Conservation (phyloP, 2,797 vertebrate species). For the Micropoecilia bifurca region DNA sequence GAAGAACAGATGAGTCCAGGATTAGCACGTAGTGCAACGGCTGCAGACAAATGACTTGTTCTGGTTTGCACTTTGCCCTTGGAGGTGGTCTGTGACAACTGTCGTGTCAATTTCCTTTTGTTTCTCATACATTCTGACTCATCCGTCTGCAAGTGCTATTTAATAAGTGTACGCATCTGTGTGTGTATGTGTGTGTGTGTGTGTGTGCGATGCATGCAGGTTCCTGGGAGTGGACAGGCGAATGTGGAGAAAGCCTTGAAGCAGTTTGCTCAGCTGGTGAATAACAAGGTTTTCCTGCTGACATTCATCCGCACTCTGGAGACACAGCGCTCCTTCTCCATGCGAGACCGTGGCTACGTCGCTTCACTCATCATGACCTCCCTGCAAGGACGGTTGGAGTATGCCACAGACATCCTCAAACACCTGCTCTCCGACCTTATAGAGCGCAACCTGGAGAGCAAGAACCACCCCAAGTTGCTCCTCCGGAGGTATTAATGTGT, state of each 20-base stretch:
- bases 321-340: conserved; percentile 95
- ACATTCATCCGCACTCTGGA: conserved; percentile 96
- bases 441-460: conserved; percentile 95
- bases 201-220: conserved; percentile 73
- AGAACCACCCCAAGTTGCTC: conserved; percentile 96
- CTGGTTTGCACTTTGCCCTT: conserved; percentile 9
- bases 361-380: conserved; percentile 97
- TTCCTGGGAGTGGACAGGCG: conserved; percentile 91
- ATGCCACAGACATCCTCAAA: conserved; percentile 94
- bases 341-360: conserved; percentile 95
- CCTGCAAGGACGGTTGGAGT: conserved; percentile 92
- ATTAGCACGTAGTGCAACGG: neutral
- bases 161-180: conserved; percentile 45
- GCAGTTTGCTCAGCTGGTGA: conserved; percentile 94
- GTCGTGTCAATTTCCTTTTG: conserved; percentile 5
- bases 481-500: conserved; percentile 86
- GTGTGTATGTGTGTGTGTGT: conserved; percentile 44
- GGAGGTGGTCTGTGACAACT: conserved; percentile 5
- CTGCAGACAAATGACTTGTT: neutral
- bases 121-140: conserved; percentile 18
- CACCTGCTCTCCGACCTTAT: conserved; percentile 95
- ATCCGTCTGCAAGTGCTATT: conserved; percentile 24
- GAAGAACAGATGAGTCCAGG: neutral
- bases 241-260: conserved; percentile 95
- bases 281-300: conserved; percentile 96